phyloP scores from a whole-genome alignment of 2,113 vertebrate genomes.

The Condylura cristata region DNA sequence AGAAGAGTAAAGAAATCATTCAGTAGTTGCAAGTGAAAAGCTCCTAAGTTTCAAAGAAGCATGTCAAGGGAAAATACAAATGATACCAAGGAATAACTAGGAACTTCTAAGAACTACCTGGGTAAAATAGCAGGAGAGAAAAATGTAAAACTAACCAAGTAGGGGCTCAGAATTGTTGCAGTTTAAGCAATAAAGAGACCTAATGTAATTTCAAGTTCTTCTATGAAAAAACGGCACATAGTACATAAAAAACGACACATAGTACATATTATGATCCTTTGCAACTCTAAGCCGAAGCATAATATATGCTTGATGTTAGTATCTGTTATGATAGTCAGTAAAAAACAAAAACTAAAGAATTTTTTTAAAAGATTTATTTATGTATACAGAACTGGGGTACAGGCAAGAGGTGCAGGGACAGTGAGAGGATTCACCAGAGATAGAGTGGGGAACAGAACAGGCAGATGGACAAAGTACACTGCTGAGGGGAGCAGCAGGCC shows the following conservation, averaged over 20 bases:
- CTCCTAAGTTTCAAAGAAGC: neutral
- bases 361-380: no score
- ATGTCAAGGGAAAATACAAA: neutral
- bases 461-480: no score
- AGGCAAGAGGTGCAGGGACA: no score
- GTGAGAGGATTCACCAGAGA: no score
- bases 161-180: neutral
- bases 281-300: neutral
- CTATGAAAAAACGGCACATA: no score
- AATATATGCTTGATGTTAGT: neutral
- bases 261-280: neutral
- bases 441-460: no score
- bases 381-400: no score
- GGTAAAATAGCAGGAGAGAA: neutral
- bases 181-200: neutral
- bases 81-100: neutral
- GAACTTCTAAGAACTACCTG: neutral
- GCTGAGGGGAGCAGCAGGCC: no score
- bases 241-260: neutral
- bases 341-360: neutral
- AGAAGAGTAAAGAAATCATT: neutral
- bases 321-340: neutral
- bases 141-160: neutral
- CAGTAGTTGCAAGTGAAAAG: neutral
- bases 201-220: neutral